These are phyloP conservation scores for Ginglymostoma cirratum DNA, from an alignment of 2,113 vertebrate species.

Conservation along the genomic window DNA sequence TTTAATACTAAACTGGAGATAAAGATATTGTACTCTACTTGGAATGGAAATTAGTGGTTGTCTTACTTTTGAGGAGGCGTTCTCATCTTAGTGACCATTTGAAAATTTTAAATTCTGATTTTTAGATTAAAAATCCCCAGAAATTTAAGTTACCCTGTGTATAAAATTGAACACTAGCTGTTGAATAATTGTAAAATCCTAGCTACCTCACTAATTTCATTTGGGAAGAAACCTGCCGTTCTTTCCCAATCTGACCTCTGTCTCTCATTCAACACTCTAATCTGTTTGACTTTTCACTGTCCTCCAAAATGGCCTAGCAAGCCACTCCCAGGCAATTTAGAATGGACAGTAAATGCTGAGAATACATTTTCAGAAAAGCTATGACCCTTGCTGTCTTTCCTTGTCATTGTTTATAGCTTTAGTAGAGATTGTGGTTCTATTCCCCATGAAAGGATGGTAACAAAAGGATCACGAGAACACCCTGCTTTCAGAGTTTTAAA, in stretches of 20 bases:
- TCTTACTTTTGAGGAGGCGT: no score
- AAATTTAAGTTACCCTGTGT: no score
- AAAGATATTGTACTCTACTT: no score
- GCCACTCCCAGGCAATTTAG: neutral
- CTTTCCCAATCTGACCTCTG: neutral
- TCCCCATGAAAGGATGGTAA: neutral
- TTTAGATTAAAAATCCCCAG: no score
- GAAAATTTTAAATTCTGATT: no score
- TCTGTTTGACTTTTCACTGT: neutral
- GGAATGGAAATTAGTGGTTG: no score
- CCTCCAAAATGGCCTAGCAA: neutral
- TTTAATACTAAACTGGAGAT: no score
- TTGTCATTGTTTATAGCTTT: neutral
- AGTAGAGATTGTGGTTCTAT: neutral
- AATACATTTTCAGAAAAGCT: neutral
- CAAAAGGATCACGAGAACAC: neutral
- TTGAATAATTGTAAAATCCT: neutral
- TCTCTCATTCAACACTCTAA: neutral
- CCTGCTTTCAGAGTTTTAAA: neutral
- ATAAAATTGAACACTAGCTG: neutral
- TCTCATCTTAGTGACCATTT: no score
- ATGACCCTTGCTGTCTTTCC: neutral
- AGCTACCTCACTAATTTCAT: neutral
- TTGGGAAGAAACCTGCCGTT: neutral
- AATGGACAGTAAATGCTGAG: neutral